Percentiles rank a stretch among this genome's conserved stretches.
Conservation (phyloP, 2,797 vertebrate species). For the Brachyrhaphis roseni region DNA sequence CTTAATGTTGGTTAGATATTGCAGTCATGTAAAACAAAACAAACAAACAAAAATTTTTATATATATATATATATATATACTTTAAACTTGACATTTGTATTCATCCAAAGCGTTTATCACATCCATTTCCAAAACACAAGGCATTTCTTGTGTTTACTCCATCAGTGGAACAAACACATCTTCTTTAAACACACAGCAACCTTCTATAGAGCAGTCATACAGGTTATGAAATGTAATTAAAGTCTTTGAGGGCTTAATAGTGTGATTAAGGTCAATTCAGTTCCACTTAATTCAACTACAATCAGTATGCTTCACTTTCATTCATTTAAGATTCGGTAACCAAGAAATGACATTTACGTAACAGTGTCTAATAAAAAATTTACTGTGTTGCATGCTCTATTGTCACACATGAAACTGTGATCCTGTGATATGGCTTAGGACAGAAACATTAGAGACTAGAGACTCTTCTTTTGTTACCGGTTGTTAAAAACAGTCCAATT, state of each 20-base stretch:
- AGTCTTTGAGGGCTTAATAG: not conserved
- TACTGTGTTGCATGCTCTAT: not conserved
- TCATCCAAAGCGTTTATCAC: not conserved
- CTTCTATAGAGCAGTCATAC: not conserved
- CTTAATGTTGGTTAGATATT: conserved; percentile 57
- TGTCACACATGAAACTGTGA: not conserved
- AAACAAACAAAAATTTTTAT: too few species aligned
- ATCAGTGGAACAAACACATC: not conserved
- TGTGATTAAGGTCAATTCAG: not conserved
- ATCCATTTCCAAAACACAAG: not conserved
- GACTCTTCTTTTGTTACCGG: not conserved
- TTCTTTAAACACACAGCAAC: not conserved
- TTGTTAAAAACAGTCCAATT: not conserved
- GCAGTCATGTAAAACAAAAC: conserved; percentile 13
- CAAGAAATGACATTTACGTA: not conserved
- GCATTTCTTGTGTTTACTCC: not conserved
- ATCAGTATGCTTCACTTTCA: not conserved
- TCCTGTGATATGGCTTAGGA: not conserved
- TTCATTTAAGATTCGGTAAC: not conserved
- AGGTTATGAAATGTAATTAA: not conserved
- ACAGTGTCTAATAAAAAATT: not conserved
- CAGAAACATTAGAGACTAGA: not conserved
- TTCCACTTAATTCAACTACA: not conserved
- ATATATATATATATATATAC: not conserved
- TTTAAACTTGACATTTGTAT: not conserved